These are phyloP conservation scores for Arctopsyche grandis DNA, from an alignment of 1,140 invertebrate genomes.

Conservation along the genomic window DNA sequence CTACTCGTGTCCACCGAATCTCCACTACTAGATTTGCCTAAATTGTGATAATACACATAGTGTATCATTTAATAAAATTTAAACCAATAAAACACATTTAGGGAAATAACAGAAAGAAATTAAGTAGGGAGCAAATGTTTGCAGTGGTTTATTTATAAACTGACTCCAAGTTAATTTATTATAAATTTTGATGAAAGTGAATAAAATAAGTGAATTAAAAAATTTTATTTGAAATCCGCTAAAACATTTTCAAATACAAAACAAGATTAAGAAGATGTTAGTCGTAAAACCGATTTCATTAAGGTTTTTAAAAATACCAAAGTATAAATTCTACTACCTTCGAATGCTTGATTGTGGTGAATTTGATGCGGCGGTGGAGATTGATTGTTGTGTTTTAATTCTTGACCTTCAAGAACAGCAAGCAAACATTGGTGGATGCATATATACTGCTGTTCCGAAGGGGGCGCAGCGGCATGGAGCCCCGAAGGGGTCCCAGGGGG, in stretches of 20 bases:
- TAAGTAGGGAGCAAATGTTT: too few species aligned
- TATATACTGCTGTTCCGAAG: conserved; percentile 96
- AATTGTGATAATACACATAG: conserved; percentile 37
- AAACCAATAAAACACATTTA: too few species aligned
- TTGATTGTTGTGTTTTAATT: conserved; percentile 69
- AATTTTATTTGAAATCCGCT: too few species aligned
- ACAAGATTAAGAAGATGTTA: conserved; percentile 54
- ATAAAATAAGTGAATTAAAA: not conserved
- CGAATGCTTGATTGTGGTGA: conserved; percentile 92
- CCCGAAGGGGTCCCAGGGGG: too few species aligned
- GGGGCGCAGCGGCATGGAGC: too few species aligned
- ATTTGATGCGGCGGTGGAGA: conserved; percentile 79
- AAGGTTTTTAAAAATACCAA: conserved; percentile 5
- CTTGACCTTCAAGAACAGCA: conserved; percentile 91
- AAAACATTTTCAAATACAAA: too few species aligned
- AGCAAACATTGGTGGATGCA: conserved; percentile 96
- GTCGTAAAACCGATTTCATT: conserved; percentile 34
- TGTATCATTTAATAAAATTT: not conserved
- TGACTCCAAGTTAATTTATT: not conserved
- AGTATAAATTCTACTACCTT: conserved; percentile 75
- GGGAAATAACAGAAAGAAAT: too few species aligned
- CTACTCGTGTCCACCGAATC: conserved; percentile 53
- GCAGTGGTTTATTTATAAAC: not conserved
- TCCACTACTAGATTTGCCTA: conserved; percentile 47
- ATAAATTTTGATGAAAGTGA: not conserved